These are phyloP conservation scores for Hydra vulgaris DNA, from an alignment of 30 jellyfish, hydroid and myxozoan species.

Conservation along the genomic window DNA sequence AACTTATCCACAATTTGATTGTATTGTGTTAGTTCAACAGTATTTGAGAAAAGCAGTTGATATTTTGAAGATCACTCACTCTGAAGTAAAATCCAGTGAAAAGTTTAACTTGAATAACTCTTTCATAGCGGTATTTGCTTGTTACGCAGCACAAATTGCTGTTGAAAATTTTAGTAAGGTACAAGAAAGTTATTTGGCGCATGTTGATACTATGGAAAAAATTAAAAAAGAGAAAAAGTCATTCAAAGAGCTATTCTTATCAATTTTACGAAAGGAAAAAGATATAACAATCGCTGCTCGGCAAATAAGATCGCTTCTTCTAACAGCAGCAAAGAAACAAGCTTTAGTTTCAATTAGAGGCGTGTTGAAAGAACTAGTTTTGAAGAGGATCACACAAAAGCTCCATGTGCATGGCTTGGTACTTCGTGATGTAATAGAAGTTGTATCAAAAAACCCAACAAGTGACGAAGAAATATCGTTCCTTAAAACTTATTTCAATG, in stretches of 20 bases:
- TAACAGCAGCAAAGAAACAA: neutral
- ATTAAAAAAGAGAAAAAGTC: neutral
- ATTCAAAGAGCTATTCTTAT: neutral
- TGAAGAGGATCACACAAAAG: neutral
- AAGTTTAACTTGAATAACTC: neutral
- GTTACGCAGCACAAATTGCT: neutral
- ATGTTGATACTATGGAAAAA: neutral
- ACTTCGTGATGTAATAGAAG: neutral
- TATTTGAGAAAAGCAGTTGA: neutral
- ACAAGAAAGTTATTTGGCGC: neutral
- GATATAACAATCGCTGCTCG: neutral
- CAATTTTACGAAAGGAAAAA: neutral
- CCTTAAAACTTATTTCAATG: neutral
- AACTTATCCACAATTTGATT: neutral
- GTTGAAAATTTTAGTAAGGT: neutral
- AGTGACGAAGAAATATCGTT: neutral
- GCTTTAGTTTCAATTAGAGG: neutral
- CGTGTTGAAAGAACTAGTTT: neutral
- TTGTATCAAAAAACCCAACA: neutral
- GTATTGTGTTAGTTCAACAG: neutral
- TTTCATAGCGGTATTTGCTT: neutral
- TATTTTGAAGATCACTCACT: neutral
- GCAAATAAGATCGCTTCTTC: neutral
- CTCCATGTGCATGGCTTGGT: neutral
- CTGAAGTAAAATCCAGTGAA: neutral